A percentile compares a stretch with the other conserved stretches of the same genome.
Conservation (phyloP, 2,888 invertebrate species). For the Conops quadrifasciatus region DNA sequence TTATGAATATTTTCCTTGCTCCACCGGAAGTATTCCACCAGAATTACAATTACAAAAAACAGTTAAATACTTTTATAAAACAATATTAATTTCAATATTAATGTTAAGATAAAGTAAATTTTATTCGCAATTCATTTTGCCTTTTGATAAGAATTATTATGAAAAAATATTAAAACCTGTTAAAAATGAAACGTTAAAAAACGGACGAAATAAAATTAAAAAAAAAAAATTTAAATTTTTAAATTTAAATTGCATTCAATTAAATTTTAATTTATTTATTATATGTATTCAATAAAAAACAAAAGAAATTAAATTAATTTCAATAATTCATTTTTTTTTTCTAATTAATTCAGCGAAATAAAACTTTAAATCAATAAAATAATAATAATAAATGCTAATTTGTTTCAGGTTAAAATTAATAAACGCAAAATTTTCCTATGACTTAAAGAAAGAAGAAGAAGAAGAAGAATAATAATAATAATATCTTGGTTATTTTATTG, state of each 20-base stretch:
- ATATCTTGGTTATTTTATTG: background rate
- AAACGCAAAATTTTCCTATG: slow-evolving; percentile 2
- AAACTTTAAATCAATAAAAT: background rate
- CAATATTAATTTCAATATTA: too few species aligned
- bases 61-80: too few species aligned
- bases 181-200: too few species aligned
- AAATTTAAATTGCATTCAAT: background rate
- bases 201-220: too few species aligned
- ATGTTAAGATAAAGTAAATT: too few species aligned
- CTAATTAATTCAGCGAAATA: background rate
- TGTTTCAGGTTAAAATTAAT: background rate
- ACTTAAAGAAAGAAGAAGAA: slow-evolving; percentile 3
- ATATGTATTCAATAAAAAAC: too few species aligned
- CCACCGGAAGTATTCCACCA: background rate
- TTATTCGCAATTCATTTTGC: too few species aligned
- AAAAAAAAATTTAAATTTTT: background rate
- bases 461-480: background rate
- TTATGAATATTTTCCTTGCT: background rate
- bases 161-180: too few species aligned
- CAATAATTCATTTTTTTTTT: background rate
- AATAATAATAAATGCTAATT: background rate
- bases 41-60: too few species aligned
- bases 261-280: too few species aligned
- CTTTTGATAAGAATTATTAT: too few species aligned
- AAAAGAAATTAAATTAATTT: slow-evolving; percentile 1